These are phyloP conservation scores for Caerostris darwini DNA, from an alignment of 1,140 invertebrate species.

Conservation along the genomic window DNA sequence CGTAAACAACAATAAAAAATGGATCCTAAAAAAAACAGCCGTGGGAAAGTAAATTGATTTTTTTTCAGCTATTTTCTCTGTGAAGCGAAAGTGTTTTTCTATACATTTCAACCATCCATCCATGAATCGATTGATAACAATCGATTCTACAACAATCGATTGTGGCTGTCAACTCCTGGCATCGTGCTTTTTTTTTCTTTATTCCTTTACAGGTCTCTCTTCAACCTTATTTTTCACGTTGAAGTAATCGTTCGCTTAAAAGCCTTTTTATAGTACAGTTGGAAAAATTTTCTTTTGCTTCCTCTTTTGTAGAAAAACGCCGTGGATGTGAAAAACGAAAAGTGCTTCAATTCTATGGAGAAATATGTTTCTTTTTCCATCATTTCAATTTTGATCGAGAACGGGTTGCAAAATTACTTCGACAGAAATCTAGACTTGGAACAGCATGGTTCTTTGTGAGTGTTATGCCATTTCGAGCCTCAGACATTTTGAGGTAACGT, in stretches of 20 bases:
- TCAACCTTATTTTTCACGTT: conserved; percentile 48
- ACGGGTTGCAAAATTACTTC: conserved; percentile 4
- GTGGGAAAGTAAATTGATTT: conserved; percentile 57
- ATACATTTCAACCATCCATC: conserved; percentile 45
- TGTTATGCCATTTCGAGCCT: not conserved
- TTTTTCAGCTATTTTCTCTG: conserved; percentile 43
- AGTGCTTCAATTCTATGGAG: not conserved
- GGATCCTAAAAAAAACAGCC: conserved; percentile 33
- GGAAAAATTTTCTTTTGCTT: not conserved
- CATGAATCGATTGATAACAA: conserved; percentile 53
- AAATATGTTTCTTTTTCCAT: conserved; percentile 21
- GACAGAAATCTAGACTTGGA: not conserved
- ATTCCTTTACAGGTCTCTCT: not conserved
- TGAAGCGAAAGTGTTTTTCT: conserved; percentile 61
- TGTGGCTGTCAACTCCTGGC: conserved; percentile 60
- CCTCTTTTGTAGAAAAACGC: conserved; percentile 6
- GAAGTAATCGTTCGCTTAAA: conserved; percentile 54
- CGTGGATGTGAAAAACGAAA: not conserved
- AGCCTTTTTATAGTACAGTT: conserved; percentile 38
- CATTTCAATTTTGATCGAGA: not conserved
- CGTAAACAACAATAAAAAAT: conserved; percentile 52
- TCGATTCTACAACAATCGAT: conserved; percentile 60
- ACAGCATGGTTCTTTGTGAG: not conserved
- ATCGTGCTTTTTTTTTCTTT: conserved; percentile 38
- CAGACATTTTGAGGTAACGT: not conserved